Conservation (phyloP, 1,140 invertebrate species). For the Anastatus disparis region DNA sequence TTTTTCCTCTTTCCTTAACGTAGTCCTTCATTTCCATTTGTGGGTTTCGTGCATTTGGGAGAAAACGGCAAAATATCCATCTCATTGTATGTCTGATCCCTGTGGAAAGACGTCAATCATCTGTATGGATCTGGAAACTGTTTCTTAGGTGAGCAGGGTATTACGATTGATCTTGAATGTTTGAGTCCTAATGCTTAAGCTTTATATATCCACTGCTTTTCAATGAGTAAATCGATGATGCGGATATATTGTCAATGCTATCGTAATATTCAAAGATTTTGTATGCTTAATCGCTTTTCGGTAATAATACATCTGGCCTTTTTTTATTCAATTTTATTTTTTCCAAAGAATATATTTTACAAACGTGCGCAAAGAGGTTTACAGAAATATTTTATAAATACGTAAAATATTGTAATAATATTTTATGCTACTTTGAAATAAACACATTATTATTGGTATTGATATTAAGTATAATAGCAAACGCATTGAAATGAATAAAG, state of each 20-base stretch:
- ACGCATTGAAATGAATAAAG: too few relatives aligned
- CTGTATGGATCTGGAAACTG: not conserved
- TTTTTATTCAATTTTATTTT: too few relatives aligned
- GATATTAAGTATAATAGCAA: too few relatives aligned
- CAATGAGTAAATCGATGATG: not conserved
- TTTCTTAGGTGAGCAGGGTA: not conserved
- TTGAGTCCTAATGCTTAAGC: not conserved
- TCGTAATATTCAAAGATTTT: not conserved
- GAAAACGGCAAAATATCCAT: slow-evolving; percentile 6
- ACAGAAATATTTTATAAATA: too few relatives aligned
- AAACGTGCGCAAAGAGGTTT: too few relatives aligned
- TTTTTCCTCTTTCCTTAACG: too few relatives aligned
- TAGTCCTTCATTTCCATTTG: slow-evolving; percentile 14
- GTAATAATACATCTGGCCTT: too few relatives aligned
- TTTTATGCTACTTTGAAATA: too few relatives aligned
- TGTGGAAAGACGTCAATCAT: slow-evolving; percentile 16
- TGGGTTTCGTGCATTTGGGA: not conserved
- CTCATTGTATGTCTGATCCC: slow-evolving; percentile 15
- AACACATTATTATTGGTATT: too few relatives aligned
- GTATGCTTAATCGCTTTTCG: not conserved
- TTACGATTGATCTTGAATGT: slow-evolving; percentile 11
- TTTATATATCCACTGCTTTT: not conserved
- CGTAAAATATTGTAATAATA: too few relatives aligned
- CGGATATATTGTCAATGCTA: not conserved
- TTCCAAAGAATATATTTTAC: too few relatives aligned